Conservation (phyloP, 2,113 vertebrate species). For the Cygnus atratus region DNA sequence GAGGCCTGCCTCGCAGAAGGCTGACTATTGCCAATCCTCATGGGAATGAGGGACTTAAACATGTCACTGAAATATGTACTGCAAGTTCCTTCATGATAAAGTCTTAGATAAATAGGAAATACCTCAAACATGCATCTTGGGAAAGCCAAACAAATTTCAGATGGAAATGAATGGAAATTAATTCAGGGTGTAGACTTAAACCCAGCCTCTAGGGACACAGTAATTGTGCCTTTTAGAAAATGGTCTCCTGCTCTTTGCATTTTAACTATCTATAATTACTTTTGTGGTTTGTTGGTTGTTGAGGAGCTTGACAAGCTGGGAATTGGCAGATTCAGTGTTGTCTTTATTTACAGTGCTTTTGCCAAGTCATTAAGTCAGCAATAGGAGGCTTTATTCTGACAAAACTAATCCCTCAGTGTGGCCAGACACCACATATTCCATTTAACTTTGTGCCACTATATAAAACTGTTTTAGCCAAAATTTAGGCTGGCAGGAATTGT, state of each 20-base stretch:
- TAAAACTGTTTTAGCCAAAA: not conserved
- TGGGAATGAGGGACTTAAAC: not conserved
- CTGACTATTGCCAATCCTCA: not conserved
- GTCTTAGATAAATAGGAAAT: constrained; percentile 14
- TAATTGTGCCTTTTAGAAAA: constrained; percentile 47
- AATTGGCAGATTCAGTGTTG: constrained; percentile 30
- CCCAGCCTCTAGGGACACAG: constrained; percentile 29
- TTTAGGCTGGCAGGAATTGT: not conserved
- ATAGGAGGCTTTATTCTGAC: not conserved
- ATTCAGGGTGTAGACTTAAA: constrained; percentile 26
- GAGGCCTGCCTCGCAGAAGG: not conserved
- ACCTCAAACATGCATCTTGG: not conserved
- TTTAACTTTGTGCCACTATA: not conserved
- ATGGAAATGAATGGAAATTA: constrained; percentile 49
- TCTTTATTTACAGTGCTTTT: constrained; percentile 40
- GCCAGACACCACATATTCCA: not conserved
- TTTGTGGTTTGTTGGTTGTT: constrained; percentile 32
- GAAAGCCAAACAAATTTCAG: constrained; percentile 22
- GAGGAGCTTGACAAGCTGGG: constrained; percentile 20
- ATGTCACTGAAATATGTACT: not conserved
- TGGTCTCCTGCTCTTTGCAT: constrained; percentile 11
- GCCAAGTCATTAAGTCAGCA: constrained; percentile 33
- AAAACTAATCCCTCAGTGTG: not conserved
- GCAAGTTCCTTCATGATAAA: not conserved
- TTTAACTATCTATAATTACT: constrained; percentile 55